Base-by-base conservation (phyloP, 2,888 invertebrate species). In the Acrobasis suavella region DNA sequence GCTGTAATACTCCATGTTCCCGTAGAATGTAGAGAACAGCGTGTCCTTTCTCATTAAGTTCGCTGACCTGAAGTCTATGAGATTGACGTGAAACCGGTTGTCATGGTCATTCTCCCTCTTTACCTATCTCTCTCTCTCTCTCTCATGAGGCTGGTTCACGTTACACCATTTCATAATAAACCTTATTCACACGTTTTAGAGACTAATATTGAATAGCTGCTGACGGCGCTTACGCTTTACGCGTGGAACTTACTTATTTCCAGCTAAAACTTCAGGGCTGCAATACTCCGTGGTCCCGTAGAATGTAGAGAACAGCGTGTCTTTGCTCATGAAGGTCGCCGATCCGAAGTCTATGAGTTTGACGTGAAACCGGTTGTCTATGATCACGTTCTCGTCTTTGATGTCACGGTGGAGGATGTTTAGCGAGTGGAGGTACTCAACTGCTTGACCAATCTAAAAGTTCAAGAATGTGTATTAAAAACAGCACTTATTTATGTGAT, bases 341-440 rank as follows among this genome's bases (percentile, higher is more conserved):
- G 96, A 96, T 15, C 96, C 96, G 80, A 96, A 96, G 81, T 96
- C 96, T 58, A 96, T 96, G 37, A 96, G 90, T 73, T 96, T 96
- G 58, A 95, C 94, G 74, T 94, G 94, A 79, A 96, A 96, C 69
- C 93, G 88, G 73, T 95, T 94, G 86, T 96, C 94, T 56, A 96
- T 93, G 65, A 96, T 96, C 32, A 96, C 94, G 80, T 96, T 96
- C 80, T 96, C 96, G 76, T 96, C 96, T 76, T 96, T 96, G 64
- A 96, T 94, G 78, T 96, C 96, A 12, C 96, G 93, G 78, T 96
- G 96, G 0, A 96, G 83, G 67, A 96, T 95, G 73, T 93, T 93
- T 16, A 94, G 82, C 0, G 93, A 92, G 81, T 96, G 95, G 5
- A 96, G 88, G 78, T 96, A 96, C 58, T 94, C 92, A 8, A 96